Evolutionary conservation across 1,140 invertebrate genomes (phyloP), one percentile per base, ranked within the genome.

Genomic region (Lucilia cuprina): DNA sequence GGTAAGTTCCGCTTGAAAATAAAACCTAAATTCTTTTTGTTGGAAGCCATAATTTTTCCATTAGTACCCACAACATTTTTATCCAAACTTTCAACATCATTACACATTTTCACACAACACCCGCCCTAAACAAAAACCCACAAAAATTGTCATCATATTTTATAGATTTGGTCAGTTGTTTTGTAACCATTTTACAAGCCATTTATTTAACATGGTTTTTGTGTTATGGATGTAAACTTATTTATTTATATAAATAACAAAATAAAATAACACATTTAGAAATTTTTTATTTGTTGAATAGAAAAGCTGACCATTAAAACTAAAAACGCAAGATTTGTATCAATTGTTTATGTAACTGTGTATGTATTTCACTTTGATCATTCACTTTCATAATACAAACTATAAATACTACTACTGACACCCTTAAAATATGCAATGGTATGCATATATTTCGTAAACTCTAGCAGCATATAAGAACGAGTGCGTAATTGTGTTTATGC

Each of bases 171-270:
- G 60, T 65, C n/a, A 65, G n/a, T n/a, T n/a, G 17, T 65, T n/a
- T 65, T 65, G 60, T 65, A n/a, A 65, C 60, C 60, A 65, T 65
- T 65, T 65, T 65, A 65, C 60, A 65, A 65, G n/a, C 60, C 60
- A 65, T 65, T 65, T 65, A 65, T 65, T 65, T n/a, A 65, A 65
- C 60, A 65, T 65, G n/a, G 7, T 65, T 65, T 19, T 65, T 30
- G 25, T 65, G 60, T 30, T 30, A 30, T 30, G 25, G 25, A 30
- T 30, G 25, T 30, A 30, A 30, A 30, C 25, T 30, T 30, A 30
- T 30, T 30, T 30, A 30, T 30, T 30, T 30, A 30, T 30, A 30
- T 19, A 9, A 49, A 12, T 49, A n/a, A n/a, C n/a, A n/a, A n/a
- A n/a, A n/a, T n/a, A n/a, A n/a, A n/a, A n/a, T n/a, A 49, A 9